Evolutionary conservation across 2,797 vertebrate species (phyloP).

Genomic region (Sebastes variabilis): DNA sequence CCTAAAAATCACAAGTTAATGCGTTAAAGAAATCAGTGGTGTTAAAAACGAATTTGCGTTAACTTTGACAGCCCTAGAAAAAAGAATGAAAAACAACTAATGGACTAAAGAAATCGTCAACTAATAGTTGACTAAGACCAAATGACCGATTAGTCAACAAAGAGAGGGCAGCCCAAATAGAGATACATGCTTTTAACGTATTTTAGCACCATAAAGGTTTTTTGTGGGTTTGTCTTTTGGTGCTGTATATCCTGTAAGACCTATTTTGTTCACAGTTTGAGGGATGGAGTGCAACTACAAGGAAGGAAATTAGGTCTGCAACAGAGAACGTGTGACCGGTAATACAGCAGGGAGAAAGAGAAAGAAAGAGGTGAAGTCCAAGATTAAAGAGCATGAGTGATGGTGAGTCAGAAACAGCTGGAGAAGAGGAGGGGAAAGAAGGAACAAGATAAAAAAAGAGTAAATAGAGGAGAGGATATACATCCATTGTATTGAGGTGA

Average conservation of each 20-base stretch:
- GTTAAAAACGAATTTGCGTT: too few species aligned
- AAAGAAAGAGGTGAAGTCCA: not conserved
- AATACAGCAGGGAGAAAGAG: not conserved
- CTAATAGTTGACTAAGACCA: too few species aligned
- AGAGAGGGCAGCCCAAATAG: too few species aligned
- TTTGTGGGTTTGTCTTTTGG: not conserved
- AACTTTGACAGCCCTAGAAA: too few species aligned
- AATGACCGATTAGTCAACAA: too few species aligned
- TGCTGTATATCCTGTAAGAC: not conserved
- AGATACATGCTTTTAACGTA: not conserved
- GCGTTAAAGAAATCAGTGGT: too few species aligned
- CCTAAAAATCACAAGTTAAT: too few species aligned
- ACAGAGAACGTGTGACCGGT: not conserved
- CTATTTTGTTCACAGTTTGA: not conserved
- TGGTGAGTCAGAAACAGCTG: not conserved
- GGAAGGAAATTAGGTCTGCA: not conserved
- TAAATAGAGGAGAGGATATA: not conserved
- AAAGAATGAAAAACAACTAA: too few species aligned
- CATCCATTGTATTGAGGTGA: not conserved
- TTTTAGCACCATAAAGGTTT: not conserved
- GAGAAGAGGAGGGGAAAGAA: not conserved
- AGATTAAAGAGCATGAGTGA: slow-evolving; percentile 31
- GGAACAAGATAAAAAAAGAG: not conserved
- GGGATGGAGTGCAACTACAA: not conserved
- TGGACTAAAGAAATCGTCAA: too few species aligned